Percentiles rank a stretch among this genome's conserved stretches.
phyloP scores from a whole-genome alignment of 2,113 vertebrate species.

The Piaya cayana region DNA sequence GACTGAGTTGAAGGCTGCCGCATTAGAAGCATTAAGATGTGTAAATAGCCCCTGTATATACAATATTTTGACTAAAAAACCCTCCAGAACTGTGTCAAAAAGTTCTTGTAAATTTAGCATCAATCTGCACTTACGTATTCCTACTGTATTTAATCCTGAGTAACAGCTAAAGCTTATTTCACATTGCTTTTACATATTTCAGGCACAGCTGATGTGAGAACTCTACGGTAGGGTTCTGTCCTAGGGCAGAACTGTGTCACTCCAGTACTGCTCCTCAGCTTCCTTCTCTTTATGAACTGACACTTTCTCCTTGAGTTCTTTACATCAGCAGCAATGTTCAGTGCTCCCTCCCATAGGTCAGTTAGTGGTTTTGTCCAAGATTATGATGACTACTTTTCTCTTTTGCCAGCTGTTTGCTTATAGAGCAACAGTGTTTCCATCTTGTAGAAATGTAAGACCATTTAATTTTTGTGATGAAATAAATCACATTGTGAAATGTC shows the following conservation, averaged over 20 bases:
- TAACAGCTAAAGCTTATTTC: constrained; percentile 7
- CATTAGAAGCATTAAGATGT: background rate
- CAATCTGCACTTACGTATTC: background rate
- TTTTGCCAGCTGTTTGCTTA: background rate
- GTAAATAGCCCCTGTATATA: background rate
- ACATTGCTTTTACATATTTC: background rate
- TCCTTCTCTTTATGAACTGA: constrained; percentile 15
- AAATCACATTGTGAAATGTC: background rate
- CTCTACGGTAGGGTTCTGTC: background rate
- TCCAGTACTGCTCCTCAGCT: background rate
- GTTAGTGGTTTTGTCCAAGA: background rate
- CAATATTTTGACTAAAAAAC: background rate
- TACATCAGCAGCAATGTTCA: constrained; percentile 8
- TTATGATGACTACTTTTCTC: background rate
- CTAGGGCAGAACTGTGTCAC: constrained; percentile 24
- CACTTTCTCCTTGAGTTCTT: constrained; percentile 24
- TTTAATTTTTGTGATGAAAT: background rate
- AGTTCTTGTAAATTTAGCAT: background rate
- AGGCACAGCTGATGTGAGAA: background rate
- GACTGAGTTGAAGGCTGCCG: background rate
- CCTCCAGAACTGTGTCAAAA: background rate
- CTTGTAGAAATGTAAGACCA: background rate
- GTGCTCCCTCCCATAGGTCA: background rate
- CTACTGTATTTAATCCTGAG: background rate
- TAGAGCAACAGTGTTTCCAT: background rate